Base-by-base conservation (phyloP, 2,113 vertebrate species). In the Sakesphorus luctuosus region DNA sequence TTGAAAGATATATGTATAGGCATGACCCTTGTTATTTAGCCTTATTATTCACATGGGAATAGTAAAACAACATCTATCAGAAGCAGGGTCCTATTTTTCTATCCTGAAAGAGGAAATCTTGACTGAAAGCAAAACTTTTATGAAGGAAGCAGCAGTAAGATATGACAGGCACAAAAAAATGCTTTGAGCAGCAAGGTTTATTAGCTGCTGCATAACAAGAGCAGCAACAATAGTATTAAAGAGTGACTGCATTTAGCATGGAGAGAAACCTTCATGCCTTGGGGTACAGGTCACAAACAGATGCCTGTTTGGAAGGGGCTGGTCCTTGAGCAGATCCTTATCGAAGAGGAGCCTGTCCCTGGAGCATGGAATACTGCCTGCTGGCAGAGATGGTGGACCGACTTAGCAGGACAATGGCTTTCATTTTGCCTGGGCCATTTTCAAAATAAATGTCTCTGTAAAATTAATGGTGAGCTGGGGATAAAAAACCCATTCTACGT, bases 181-280 rank as follows among this genome's bases (percentile, higher is more conserved):
- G 80, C 92, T 94, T 92, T 72, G 92, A 95, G 93, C 73, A 75
- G 74, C 73, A 82, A 76, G 88, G 76, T 89, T 95, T 94, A 81
- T 93, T 79, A 96, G 76, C 88, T 81, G 76, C 93, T 82, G 86
- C 83, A 68, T 78, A 90, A 95, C 73, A 87, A 94, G 49, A 89
- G 62, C 83, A 55, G 76, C 86, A 93, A 90, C 86, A 95, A 84
- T 62, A 35, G 80, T 35, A 89, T 92, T 93, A 87, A 88, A 88
- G 75, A 88, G n/a, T 56, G 61, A 71, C 66, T 74, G 85, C 77
- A 89, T 72, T 95, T 81, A 93, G 76, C 76, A 78, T 74, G 49
- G 56, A 84, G 66, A 81, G 62, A 90, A 94, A 88, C 56, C 66
- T 19, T 43, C 69, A 3, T 69, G 88, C 83, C 77, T 83, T 65